Evolutionary conservation across 2,113 vertebrate species (phyloP).

Genomic region (Cinclus cinclus): DNA sequence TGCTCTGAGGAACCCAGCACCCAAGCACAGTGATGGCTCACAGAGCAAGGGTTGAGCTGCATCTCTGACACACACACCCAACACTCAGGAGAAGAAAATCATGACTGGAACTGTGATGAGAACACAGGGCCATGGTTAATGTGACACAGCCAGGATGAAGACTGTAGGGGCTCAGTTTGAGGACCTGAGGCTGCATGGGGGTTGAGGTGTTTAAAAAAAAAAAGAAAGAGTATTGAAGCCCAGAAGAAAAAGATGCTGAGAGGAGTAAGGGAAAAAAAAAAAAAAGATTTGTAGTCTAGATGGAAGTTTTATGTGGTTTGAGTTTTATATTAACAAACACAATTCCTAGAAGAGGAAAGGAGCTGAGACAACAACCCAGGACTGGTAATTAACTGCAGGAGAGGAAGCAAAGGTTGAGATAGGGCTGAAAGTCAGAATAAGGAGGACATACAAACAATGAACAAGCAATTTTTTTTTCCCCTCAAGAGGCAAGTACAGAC

Average conservation of each 20-base stretch:
- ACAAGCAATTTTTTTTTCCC: background rate
- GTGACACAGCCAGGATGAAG: background rate
- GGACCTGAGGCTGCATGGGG: background rate
- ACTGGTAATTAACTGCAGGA: background rate
- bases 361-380: background rate
- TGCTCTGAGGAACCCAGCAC: background rate
- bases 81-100: background rate
- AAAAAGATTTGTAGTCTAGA: background rate
- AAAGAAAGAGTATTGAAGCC: background rate
- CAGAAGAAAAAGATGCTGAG: background rate
- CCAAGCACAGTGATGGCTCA: background rate
- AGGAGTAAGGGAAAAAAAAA: background rate
- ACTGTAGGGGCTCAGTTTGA: background rate
- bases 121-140: background rate
- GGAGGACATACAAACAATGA: background rate
- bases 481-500: slow-evolving; percentile 1
- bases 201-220: background rate
- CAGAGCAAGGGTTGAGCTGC: background rate
- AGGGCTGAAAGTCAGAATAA: background rate
- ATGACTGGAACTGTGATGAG: background rate
- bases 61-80: background rate
- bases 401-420: background rate
- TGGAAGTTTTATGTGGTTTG: background rate
- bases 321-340: background rate
- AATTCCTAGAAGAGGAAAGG: background rate